These are phyloP conservation scores for Saxidomus purpurata DNA, from an alignment of 1,140 invertebrate species.

Conservation along the genomic window DNA sequence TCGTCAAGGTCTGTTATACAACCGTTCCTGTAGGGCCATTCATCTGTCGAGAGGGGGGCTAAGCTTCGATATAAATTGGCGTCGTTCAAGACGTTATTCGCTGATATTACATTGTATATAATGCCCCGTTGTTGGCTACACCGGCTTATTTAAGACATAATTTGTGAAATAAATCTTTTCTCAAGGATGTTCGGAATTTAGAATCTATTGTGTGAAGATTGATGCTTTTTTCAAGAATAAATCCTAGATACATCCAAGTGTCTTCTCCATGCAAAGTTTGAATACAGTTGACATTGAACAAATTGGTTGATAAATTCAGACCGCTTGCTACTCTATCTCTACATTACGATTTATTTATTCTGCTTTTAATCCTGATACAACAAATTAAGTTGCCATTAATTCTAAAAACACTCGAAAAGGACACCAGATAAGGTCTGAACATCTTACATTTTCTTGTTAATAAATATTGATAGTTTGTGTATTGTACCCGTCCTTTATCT, in stretches of 20 bases:
- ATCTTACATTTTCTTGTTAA: conserved; percentile 33
- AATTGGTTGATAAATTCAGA: conserved; percentile 24
- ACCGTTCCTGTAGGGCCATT: background rate
- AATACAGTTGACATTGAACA: conserved; percentile 19
- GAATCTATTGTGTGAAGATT: background rate
- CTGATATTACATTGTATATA: background rate
- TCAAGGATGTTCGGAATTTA: conserved; percentile 7
- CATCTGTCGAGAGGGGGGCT: conserved; percentile 7
- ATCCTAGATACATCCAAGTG: conserved; percentile 23
- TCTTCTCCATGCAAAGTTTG: background rate
- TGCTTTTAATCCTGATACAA: conserved; percentile 14
- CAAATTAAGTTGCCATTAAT: conserved; percentile 39
- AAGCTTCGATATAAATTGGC: background rate
- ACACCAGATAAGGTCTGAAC: conserved; percentile 4
- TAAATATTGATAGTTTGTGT: conserved; percentile 30
- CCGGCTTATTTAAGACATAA: conserved; percentile 18
- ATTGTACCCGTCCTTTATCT: background rate
- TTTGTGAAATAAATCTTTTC: conserved; percentile 35
- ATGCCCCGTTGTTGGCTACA: background rate
- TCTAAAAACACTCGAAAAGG: conserved; percentile 10
- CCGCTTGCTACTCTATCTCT: background rate
- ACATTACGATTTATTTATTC: background rate
- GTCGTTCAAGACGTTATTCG: background rate
- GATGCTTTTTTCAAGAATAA: background rate
- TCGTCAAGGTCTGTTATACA: background rate